Base-by-base conservation (phyloP, 2,797 vertebrate species). In the Darevskia mixta region DNA sequence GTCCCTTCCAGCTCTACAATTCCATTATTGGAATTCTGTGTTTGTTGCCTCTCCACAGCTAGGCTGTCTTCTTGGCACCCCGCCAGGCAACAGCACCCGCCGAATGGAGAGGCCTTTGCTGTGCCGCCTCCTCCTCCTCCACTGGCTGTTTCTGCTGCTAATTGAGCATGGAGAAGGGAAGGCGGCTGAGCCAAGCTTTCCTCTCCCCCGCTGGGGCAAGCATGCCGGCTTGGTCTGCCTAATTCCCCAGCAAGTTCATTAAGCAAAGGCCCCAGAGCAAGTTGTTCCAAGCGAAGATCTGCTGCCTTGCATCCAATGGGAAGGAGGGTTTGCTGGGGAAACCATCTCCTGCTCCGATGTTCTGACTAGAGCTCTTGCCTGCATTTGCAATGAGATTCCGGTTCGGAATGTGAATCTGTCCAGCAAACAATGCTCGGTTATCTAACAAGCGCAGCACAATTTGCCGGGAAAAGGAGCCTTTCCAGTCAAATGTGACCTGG, bases 91-190 rank as follows among this genome's bases (percentile, higher is more conserved):
- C n/a, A 3, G 69, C 43, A 41, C 61, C 45, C 66, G 66, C 61
- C 61, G 20, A 67, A 55, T 2, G 4, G 2, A n/a, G 27, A 87
- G 71, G 43, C 29, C n/a, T 23, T 38, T 20, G 3, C 38, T 43
- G 25, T 43, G 61, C 35, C 41, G 23, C 15, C 29, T 3, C 1
- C 45, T 17, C 29, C 17, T 13, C 32, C 32, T 64, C 58, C 35
- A 3, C 71, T 1, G 8, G n/a, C 27, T 55, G 13, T 15, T 55
- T 55, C 61, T 32, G 49, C 82, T 5, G 25, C 61, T 81, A 76
- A 89, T 69, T 55, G 88, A 86, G 88, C 83, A 25, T 85, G 49
- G 49, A 35, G 49, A 81, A 66, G 32, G 17, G 10, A 49, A 85
- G 75, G 38, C 4, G 29, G 29, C 79, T 75, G 71, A 87, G 86